A percentile compares a stretch with the other conserved stretches of the same genome.
phyloP scores from a whole-genome alignment of 1,140 invertebrate genomes.

The Danaus melanippus region DNA sequence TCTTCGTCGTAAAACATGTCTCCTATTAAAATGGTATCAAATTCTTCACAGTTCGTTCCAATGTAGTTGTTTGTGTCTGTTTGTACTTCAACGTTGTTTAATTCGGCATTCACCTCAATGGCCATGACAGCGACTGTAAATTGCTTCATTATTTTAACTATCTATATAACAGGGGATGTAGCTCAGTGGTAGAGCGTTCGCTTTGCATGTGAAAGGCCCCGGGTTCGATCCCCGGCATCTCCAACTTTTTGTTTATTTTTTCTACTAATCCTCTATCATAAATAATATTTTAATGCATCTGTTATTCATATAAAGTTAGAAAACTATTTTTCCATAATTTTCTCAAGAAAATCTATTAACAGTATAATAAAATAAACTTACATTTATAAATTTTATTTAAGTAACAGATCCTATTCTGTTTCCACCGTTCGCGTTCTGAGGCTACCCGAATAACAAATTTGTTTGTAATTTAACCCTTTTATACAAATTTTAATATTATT shows the following conservation, averaged over 20 bases:
- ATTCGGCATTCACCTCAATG: slow-evolving; percentile 61
- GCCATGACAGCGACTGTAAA: slow-evolving; percentile 49
- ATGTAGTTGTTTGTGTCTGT: slow-evolving; percentile 58
- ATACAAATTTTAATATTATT: too few species aligned
- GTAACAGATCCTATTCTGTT: too few species aligned
- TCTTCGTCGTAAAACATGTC: slow-evolving; percentile 75
- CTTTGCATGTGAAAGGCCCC: slow-evolving; percentile 81
- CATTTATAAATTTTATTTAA: too few species aligned
- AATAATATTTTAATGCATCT: too few species aligned
- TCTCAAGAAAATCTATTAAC: too few species aligned
- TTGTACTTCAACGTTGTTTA: slow-evolving; percentile 61
- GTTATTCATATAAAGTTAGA: too few species aligned
- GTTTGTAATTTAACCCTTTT: slow-evolving; percentile 1
- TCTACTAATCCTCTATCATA: not conserved
- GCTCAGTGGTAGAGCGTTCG: slow-evolving; percentile 90
- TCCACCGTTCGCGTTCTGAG: too few species aligned
- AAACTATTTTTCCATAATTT: too few species aligned
- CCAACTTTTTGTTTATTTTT: slow-evolving; percentile 27
- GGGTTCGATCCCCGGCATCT: slow-evolving; percentile 38
- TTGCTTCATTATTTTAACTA: slow-evolving; percentile 18
- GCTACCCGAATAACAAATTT: not conserved
- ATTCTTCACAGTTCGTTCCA: slow-evolving; percentile 37
- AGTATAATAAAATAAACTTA: too few species aligned
- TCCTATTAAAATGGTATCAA: slow-evolving; percentile 70
- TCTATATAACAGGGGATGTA: slow-evolving; percentile 66